phyloP scores from a whole-genome alignment of 2,113 vertebrate genomes.

The Nesoenas mayeri region DNA sequence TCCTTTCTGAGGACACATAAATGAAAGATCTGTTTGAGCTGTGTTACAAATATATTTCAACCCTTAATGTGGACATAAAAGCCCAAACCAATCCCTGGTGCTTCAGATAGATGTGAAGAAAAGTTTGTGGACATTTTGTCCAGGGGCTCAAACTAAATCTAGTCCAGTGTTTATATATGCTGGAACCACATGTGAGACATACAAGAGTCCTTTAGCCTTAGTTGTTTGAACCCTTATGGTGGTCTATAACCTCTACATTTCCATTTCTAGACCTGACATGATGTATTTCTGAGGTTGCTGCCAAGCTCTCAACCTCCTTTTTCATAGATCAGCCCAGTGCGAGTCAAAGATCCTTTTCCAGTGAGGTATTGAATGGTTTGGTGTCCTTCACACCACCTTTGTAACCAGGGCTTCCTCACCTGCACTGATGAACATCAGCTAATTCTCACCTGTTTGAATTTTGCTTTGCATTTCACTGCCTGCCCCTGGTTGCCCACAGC shows the following conservation, averaged over 20 bases:
- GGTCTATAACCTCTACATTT: accelerated
- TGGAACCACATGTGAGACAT: not conserved
- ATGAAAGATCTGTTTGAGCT: not conserved
- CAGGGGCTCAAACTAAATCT: not conserved
- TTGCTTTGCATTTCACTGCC: not conserved
- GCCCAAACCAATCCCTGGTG: not conserved
- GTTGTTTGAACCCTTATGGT: not conserved
- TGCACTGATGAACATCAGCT: accelerated
- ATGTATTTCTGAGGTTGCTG: not conserved
- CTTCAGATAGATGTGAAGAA: not conserved
- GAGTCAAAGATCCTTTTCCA: not conserved
- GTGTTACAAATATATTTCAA: not conserved
- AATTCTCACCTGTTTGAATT: too few relatives aligned
- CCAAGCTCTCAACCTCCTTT: accelerated
- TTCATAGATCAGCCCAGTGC: too few relatives aligned
- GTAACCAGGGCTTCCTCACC: not conserved
- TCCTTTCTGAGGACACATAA: not conserved
- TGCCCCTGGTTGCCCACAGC: not conserved
- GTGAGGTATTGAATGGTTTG: accelerated
- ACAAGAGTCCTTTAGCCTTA: not conserved
- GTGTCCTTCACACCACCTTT: accelerated
- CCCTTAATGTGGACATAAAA: not conserved
- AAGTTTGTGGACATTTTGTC: not conserved
- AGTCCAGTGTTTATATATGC: not conserved
- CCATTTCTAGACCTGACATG: not conserved